These are phyloP conservation scores for Druceiella hillmani DNA, from an alignment of 2,888 invertebrate genomes.

Conservation along the genomic window DNA sequence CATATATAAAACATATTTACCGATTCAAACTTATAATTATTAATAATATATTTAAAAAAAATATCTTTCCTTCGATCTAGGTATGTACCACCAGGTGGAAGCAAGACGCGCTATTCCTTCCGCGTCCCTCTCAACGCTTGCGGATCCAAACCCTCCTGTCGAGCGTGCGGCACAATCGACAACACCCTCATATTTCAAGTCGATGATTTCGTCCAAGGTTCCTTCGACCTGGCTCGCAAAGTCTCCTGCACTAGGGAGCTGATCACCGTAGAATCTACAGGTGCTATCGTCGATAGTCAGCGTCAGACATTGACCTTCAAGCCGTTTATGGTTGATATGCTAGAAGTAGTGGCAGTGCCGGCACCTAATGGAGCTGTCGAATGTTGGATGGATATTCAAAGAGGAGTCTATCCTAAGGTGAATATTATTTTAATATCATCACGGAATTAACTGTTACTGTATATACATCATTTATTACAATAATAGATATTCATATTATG, in stretches of 20 bases:
- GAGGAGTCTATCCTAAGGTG: conserved; percentile 64
- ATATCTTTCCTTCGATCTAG: conserved; percentile 37
- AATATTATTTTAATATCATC: no score
- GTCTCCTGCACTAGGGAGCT: no score
- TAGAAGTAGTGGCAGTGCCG: conserved; percentile 62
- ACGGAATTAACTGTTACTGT: no score
- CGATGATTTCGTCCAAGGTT: conserved; percentile 60
- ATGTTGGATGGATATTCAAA: conserved; percentile 74
- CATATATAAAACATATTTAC: no score
- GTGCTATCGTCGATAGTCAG: background rate
- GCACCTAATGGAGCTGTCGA: conserved; percentile 60
- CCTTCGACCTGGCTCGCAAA: conserved; percentile 61
- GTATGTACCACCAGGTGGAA: conserved; percentile 55
- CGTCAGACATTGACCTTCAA: conserved; percentile 45
- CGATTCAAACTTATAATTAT: no score
- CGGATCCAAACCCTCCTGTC: conserved; percentile 56
- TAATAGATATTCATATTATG: no score
- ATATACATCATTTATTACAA: no score
- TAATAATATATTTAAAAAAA: no score
- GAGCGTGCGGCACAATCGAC: conserved; percentile 57
- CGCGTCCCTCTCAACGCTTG: conserved; percentile 60
- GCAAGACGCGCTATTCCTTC: conserved; percentile 54
- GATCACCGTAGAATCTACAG: background rate
- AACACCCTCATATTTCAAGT: conserved; percentile 64
- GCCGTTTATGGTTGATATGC: conserved; percentile 65